Conservation (phyloP, 2,797 vertebrate species). For the Cynodonichthys magdalenae region DNA sequence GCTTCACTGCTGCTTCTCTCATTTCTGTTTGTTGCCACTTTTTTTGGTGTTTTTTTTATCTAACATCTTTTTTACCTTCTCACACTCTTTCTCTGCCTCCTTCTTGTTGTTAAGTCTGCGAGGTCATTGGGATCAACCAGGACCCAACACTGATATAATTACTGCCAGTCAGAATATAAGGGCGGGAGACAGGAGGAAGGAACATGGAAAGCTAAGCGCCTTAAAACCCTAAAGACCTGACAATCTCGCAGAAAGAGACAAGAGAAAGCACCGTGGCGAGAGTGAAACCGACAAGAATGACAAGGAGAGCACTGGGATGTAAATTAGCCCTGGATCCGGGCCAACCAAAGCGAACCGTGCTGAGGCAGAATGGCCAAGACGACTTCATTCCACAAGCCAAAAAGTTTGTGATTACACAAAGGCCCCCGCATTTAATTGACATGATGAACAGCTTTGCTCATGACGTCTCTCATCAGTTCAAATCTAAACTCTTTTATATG, state of each 20-base stretch:
- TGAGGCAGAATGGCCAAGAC: conserved; percentile 39
- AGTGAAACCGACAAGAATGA: conserved; percentile 32
- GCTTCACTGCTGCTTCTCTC: conserved; percentile 13
- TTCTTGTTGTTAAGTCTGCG: conserved; percentile 51
- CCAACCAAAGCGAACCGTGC: conserved; percentile 39
- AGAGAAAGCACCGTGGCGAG: conserved; percentile 36
- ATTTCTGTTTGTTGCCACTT: conserved; percentile 33
- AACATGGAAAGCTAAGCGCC: conserved; percentile 60
- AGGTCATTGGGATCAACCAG: conserved; percentile 54
- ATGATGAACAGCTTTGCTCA: conserved; percentile 29
- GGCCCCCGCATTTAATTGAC: conserved; percentile 20
- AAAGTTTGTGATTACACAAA: conserved; percentile 24
- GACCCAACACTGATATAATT: conserved; percentile 66
- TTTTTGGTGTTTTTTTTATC: conserved; percentile 31
- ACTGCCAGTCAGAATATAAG: conserved; percentile 72
- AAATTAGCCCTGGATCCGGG: conserved; percentile 50
- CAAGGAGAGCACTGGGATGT: conserved; percentile 13
- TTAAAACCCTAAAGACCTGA: conserved; percentile 67
- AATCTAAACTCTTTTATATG: conserved; percentile 42
- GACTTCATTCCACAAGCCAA: conserved; percentile 49
- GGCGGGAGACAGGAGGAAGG: conserved; percentile 54
- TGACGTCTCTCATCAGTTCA: conserved; percentile 21
- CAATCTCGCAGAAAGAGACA: conserved; percentile 55
- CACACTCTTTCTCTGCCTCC: conserved; percentile 22
- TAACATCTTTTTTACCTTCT: not conserved